A percentile compares a stretch with the other conserved stretches of the same genome.
phyloP scores from a whole-genome alignment of 2,113 vertebrate genomes.

The Petrocephalus zakoni region DNA sequence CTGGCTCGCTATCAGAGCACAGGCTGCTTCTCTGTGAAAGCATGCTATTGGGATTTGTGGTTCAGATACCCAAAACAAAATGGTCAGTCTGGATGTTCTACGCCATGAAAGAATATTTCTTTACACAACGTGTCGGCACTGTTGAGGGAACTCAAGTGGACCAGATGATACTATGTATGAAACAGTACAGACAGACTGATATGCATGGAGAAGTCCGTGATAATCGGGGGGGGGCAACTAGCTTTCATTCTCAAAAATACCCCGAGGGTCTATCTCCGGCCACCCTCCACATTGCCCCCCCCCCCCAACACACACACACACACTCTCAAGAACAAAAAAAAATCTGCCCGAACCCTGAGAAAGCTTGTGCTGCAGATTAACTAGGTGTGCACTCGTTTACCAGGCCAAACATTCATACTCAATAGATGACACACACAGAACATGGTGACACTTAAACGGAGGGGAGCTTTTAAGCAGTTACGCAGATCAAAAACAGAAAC shows the following conservation, averaged over 20 bases:
- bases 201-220: neutral
- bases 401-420: slow-evolving; percentile 65
- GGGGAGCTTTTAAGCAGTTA: too few species aligned
- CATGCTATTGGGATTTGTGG: neutral
- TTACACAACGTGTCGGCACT: neutral
- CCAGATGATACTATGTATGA: neutral
- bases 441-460: neutral
- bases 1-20: neutral
- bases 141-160: neutral
- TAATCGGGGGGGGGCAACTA: slow-evolving; percentile 20
- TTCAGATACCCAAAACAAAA: neutral
- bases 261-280: slow-evolving; percentile 12
- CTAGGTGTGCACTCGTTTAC: slow-evolving; percentile 68
- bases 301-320: slow-evolving; percentile 53
- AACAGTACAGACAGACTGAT: neutral
- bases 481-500: neutral
- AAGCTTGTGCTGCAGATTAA: slow-evolving; percentile 62
- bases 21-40: neutral
- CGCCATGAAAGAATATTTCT: neutral
- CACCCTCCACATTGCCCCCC: slow-evolving; percentile 32
- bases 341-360: slow-evolving; percentile 64
- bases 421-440: neutral
- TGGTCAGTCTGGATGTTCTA: neutral
- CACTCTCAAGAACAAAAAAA: slow-evolving; percentile 49
- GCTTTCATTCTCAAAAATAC: slow-evolving; percentile 19